These are phyloP conservation scores for Donacobius atricapilla DNA, from an alignment of 2,113 vertebrate species.

Conservation along the genomic window DNA sequence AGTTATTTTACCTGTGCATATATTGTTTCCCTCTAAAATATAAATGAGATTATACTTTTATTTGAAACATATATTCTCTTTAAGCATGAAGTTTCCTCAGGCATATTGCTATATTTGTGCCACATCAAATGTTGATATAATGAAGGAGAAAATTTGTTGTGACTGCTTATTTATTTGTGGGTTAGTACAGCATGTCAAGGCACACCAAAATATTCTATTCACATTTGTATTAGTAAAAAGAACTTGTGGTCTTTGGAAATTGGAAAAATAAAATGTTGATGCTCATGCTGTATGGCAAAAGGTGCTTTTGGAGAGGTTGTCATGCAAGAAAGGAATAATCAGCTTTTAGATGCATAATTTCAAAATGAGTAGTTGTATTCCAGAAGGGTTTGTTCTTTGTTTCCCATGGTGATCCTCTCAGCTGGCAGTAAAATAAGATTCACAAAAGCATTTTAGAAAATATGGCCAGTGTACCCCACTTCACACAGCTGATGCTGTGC, in stretches of 20 bases:
- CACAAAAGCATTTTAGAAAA: background rate
- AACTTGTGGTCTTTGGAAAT: background rate
- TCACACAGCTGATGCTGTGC: background rate
- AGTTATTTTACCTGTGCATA: slow-evolving; percentile 49
- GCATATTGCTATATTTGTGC: slow-evolving; percentile 58
- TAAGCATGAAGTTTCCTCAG: slow-evolving; percentile 42
- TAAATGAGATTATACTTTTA: background rate
- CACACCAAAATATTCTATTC: slow-evolving; percentile 17
- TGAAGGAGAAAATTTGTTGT: background rate
- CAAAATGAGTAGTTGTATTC: background rate
- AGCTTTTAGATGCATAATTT: background rate
- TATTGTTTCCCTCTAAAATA: slow-evolving; percentile 14
- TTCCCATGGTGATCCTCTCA: background rate
- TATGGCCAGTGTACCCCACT: background rate
- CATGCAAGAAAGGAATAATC: background rate
- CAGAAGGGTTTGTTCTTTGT: background rate
- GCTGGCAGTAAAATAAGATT: background rate
- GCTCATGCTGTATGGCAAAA: background rate
- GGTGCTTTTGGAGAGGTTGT: background rate
- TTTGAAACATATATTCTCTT: slow-evolving; percentile 57
- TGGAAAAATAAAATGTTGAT: background rate
- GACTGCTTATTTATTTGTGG: slow-evolving; percentile 47
- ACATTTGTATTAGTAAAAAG: background rate
- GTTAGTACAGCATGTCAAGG: slow-evolving; percentile 16
- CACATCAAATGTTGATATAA: slow-evolving; percentile 53